Conservation (phyloP, 2,113 vertebrate species). For the Smithornis capensis region DNA sequence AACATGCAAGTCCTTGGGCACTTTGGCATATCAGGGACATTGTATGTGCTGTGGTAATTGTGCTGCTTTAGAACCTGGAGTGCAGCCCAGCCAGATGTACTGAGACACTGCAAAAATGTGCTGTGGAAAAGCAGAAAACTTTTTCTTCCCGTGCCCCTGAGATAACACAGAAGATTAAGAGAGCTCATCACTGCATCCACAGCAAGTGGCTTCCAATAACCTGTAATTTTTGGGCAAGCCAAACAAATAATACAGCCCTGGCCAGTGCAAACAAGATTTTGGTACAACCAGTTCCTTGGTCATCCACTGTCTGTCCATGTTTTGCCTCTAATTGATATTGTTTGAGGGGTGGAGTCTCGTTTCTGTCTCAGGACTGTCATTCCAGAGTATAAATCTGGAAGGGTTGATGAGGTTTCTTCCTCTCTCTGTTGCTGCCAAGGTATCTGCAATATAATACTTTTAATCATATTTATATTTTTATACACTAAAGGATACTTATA, state of each 20-base stretch:
- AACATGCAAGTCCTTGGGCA: not conserved
- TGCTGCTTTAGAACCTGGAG: not conserved
- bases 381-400: not conserved
- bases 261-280: not conserved
- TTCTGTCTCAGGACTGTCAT: not conserved
- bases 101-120: not conserved
- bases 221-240: not conserved
- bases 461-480: not conserved
- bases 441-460: not conserved
- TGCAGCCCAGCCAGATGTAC: not conserved
- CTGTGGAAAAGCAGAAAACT: not conserved
- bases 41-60: not conserved
- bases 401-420: not conserved
- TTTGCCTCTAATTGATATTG: not conserved
- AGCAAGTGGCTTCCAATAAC: not conserved
- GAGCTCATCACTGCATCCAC: too few species aligned
- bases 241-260: not conserved
- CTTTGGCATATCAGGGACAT: not conserved
- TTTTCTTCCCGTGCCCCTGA: accelerated
- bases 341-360: not conserved
- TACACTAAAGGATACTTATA: too few species aligned
- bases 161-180: not conserved
- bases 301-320: not conserved
- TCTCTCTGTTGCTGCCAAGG: not conserved
- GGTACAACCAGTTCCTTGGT: not conserved